Conservation (phyloP, 1,140 invertebrate species). For the Leptopilina boulardi region DNA sequence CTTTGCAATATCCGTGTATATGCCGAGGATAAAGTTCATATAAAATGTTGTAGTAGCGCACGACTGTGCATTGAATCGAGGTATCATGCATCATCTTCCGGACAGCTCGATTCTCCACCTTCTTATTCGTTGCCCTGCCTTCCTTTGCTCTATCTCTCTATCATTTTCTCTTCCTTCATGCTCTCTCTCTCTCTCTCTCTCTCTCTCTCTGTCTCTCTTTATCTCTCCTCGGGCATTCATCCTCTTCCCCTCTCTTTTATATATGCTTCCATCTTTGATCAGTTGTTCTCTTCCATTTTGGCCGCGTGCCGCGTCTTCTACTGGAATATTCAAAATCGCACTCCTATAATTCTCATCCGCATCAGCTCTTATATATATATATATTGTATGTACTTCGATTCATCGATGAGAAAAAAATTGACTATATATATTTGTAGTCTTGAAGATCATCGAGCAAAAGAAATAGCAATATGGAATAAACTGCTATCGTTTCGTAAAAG, state of each 20-base stretch:
- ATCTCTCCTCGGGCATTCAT: constrained; percentile 30
- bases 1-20: constrained; percentile 40
- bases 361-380: no score
- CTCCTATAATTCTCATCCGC: background rate
- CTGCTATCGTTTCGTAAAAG: constrained; percentile 36
- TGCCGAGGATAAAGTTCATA: constrained; percentile 50
- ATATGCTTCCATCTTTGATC: background rate
- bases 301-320: constrained; percentile 35
- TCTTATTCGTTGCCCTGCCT: constrained; percentile 36
- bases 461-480: constrained; percentile 8
- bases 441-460: no score
- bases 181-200: constrained; percentile 45
- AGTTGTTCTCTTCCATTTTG: constrained; percentile 41
- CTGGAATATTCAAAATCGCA: background rate
- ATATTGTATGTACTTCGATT: no score
- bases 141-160: constrained; percentile 35
- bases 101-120: constrained; percentile 53
- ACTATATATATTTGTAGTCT: no score
- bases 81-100: constrained; percentile 60
- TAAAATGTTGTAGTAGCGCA: constrained; percentile 54
- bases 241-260: constrained; percentile 31
- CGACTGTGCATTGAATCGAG: constrained; percentile 44
- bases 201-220: background rate
- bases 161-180: constrained; percentile 43
- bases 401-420: no score